These are phyloP conservation scores for Caenorhabditis sp. DNA, from an alignment of 2,888 invertebrate genomes.

Conservation along the genomic window DNA sequence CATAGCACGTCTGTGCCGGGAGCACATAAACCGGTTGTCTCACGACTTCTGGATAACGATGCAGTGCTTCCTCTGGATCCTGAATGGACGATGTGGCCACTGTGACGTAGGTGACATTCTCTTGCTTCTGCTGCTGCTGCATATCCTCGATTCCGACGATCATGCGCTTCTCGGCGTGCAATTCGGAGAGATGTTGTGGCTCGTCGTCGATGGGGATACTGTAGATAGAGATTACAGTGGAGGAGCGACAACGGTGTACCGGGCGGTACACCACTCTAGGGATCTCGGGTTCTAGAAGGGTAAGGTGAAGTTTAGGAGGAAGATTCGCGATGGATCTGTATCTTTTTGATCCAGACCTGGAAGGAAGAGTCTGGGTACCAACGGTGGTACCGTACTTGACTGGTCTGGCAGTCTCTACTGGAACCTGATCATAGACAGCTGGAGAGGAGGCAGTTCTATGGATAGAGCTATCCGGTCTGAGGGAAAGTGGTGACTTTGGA, in stretches of 20 bases:
- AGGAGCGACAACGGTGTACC: background rate
- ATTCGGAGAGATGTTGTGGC: conserved; percentile 31
- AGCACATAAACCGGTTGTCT: conserved; percentile 25
- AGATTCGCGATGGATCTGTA: background rate
- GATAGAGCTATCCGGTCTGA: background rate
- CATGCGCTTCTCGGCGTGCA: conserved; percentile 61
- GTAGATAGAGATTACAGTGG: conserved; percentile 36
- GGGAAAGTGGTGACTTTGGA: background rate
- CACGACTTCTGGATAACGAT: conserved; percentile 46
- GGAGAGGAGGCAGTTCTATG: background rate
- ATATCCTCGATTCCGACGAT: conserved; percentile 41
- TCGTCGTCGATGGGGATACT: conserved; percentile 19
- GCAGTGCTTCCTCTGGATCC: conserved; percentile 13
- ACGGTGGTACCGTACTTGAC: background rate
- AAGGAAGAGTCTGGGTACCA: conserved; percentile 7
- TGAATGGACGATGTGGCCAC: conserved; percentile 28
- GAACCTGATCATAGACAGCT: conserved; percentile 4
- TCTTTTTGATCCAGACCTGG: background rate
- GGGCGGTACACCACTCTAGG: background rate
- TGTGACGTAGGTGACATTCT: conserved; percentile 43
- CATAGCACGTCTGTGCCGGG: conserved; percentile 29
- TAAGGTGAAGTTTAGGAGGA: background rate
- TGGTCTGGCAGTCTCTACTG: background rate
- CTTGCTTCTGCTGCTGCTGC: background rate
- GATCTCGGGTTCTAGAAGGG: background rate